Base-by-base conservation (phyloP, 92 coral and sea anemone genomes). In the Galaxea fascicularis region DNA sequence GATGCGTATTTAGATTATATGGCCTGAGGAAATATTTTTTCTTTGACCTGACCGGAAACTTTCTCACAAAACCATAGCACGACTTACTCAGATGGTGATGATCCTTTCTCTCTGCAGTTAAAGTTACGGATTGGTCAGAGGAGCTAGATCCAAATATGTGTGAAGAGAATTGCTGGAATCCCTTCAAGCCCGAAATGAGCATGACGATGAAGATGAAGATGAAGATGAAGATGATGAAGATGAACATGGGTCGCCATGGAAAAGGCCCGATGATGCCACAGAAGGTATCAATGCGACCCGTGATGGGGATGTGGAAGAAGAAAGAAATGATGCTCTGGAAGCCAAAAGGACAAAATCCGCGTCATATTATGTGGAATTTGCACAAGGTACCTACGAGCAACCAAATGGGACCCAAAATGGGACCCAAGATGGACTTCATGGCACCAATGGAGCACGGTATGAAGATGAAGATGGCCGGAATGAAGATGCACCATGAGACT, bases 271-370 rank as follows among this genome's bases (percentile, higher is more conserved):
- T 77, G 57, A 22, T 30, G 10, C 44, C 35, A 62, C 39, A 41
- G 17, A 8, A 39, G 35, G 8, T 11, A 8, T 20, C 53, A 1
- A 31, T 20, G 22, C 31, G 15, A 26, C 14, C 67, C 24, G 16
- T 44, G 72, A 39, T 44, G 58, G 25, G 49, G 17, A 66, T 16
- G 47, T 11, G n/a, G 60, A 78, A 45, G 27, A 64, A 16, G 46
- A 78, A 25, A n/a, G 66, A n/a, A n/a, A 24, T 60, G 17, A 78
- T 44, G 58, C 60, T 64, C 4, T 65, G 84, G 84, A 79, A 66
- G 51, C 82, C 88, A 12, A 65, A 51, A 21, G 71, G 51, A 45
- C n/a, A 53, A 7, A 54, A 60, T 10, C 59, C 26, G 28, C 31
- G 20, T 72, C 71, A n/a, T 24, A 10, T 39, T 54, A 39, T 22